Percentiles rank a stretch among this genome's conserved stretches.
Conservation (phyloP, 2,113 vertebrate genomes). For the Geococcyx californianus region DNA sequence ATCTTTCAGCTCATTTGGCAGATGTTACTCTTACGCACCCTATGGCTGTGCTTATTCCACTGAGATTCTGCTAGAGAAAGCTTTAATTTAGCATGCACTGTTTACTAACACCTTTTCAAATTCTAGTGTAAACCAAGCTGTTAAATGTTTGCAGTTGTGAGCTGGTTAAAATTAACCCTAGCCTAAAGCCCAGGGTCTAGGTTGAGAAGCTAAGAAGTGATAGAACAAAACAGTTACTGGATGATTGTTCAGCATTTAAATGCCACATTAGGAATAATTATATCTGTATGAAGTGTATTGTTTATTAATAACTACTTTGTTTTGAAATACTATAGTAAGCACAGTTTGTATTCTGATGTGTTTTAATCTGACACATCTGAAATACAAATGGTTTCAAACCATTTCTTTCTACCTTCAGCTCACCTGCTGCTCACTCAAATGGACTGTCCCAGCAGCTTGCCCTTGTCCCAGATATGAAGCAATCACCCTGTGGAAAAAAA, state of each 20-base stretch:
- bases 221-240: neutral
- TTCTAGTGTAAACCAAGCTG: neutral
- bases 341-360: neutral
- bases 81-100: neutral
- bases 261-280: neutral
- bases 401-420: neutral
- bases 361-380: neutral
- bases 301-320: neutral
- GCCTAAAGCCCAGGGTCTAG: neutral
- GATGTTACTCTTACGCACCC: neutral
- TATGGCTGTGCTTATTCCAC: neutral
- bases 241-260: neutral
- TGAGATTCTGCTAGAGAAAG: neutral
- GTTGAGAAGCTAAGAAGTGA: neutral
- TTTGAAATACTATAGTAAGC: neutral
- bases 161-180: conserved; percentile 32
- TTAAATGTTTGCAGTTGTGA: neutral
- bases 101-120: conserved; percentile 42
- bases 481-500: neutral
- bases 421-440: neutral
- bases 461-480: neutral
- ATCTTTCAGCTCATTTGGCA: neutral
- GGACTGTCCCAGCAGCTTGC: neutral
- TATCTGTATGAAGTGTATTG: neutral
- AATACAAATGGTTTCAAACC: neutral